Evolutionary conservation across 2,888 invertebrate species (phyloP), one percentile per base, ranked within the genome.

Genomic region (Geotrupes spiniger): DNA sequence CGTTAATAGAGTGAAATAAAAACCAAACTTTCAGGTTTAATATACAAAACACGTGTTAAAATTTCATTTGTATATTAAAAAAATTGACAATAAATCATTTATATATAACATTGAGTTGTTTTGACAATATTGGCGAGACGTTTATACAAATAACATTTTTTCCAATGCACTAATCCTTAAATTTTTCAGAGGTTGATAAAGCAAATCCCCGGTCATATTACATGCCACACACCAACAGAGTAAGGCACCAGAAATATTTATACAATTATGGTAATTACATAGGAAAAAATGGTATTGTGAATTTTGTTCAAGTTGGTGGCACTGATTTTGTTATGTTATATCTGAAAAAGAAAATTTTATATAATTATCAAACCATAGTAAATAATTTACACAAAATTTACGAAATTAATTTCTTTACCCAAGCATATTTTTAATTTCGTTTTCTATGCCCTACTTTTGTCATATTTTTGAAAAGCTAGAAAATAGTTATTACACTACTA

Each of bases 61-160:
- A 65, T 70, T 72, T 68, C 62, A 57, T 68, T 65, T 71, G 70
- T 71, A 70, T 72, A 71, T 71, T 71, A 69, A 72, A 72, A 71
- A 72, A 73, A 73, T 72, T 72, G 72, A 72, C 72, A 70, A 71
- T 71, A 70, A 72, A 71, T 68, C 70, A 72, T 71, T 68, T 65
- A 68, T 67, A 67, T 67, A 68, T 69, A 70, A 70, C 68, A 69
- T 67, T 66, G 66, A 69, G 64, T 69, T 52, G 47, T 57, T 58
- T 66, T 60, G 65, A 66, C 65, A 63, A 63, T 64, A 60, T 71
- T 71, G 70, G 70, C 71, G 66, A 68, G 62, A 64, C 57, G 53
- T 63, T 52, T 54, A 62, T 65, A 65, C 63, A 63, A 69, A 68
- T 69, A 69, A 65, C 70, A 70, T 71, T 72, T 70, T 71, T 71